phyloP scores from a whole-genome alignment of 2,888 invertebrate species.

The Rhingia rostrata region DNA sequence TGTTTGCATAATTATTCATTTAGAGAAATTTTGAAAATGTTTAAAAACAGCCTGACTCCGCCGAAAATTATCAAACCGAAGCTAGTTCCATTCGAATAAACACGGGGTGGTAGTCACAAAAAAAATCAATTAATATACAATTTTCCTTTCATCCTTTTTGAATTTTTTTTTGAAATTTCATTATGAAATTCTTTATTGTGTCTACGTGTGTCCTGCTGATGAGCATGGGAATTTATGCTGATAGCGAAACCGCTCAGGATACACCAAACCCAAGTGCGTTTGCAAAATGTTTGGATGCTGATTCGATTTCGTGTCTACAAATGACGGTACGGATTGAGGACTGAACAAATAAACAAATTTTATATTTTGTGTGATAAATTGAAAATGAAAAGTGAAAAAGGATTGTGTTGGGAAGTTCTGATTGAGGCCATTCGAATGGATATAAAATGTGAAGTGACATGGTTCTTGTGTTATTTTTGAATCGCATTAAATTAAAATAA shows the following conservation, averaged over 20 bases:
- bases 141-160: constrained; percentile 38
- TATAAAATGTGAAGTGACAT: too few species aligned
- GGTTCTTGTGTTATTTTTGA: too few species aligned
- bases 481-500: too few species aligned
- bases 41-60: constrained; percentile 83
- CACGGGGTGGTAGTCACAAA: constrained; percentile 79
- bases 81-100: constrained; percentile 83
- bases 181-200: constrained; percentile 81
- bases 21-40: constrained; percentile 80
- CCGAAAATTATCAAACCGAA: constrained; percentile 83
- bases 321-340: constrained; percentile 83
- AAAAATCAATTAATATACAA: constrained; percentile 25
- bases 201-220: constrained; percentile 80
- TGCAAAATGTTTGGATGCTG: constrained; percentile 85
- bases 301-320: constrained; percentile 87
- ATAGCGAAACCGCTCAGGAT: constrained; percentile 79
- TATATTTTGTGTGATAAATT: constrained; percentile 74
- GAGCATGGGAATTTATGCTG: constrained; percentile 77
- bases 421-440: constrained; percentile 81
- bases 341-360: constrained; percentile 4
- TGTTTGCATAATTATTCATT: constrained; percentile 79
- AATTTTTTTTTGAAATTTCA: constrained; percentile 53
- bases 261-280: constrained; percentile 80
- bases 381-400: constrained; percentile 61
- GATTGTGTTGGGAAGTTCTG: background rate